Evolutionary conservation across 2,113 vertebrate genomes (phyloP).

Genomic region (Planiliza haematocheilus): DNA sequence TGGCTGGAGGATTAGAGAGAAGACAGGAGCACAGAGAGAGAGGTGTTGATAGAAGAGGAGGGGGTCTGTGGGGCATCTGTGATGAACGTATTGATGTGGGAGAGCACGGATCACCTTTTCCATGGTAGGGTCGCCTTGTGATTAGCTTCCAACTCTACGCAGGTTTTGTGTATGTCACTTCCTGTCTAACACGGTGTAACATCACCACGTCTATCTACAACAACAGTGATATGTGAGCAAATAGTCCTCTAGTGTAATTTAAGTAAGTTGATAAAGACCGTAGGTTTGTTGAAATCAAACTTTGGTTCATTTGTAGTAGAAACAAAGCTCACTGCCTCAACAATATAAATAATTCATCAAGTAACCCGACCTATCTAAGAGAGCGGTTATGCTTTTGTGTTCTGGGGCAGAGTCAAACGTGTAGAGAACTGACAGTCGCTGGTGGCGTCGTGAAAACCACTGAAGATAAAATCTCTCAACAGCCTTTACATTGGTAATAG

Average conservation of each 20-base stretch:
- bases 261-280: slow-evolving; percentile 29
- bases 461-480: slow-evolving; percentile 62
- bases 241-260: slow-evolving; percentile 17
- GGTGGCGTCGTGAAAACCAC: slow-evolving; percentile 60
- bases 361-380: slow-evolving; percentile 51
- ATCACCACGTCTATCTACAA: slow-evolving; percentile 27
- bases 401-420: slow-evolving; percentile 40
- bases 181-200: slow-evolving; percentile 7
- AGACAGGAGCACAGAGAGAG: slow-evolving; percentile 16
- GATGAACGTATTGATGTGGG: slow-evolving; percentile 35
- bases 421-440: slow-evolving; percentile 56
- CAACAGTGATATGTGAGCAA: neutral
- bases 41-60: slow-evolving; percentile 43
- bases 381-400: slow-evolving; percentile 42
- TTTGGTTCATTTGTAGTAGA: slow-evolving; percentile 40
- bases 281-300: slow-evolving; percentile 36
- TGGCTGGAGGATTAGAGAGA: slow-evolving; percentile 32
- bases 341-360: slow-evolving; percentile 73
- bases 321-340: slow-evolving; percentile 43
- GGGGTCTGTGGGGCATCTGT: slow-evolving; percentile 23
- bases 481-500: slow-evolving; percentile 64
- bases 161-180: neutral
- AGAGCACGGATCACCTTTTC: neutral
- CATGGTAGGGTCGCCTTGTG: neutral
- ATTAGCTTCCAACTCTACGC: neutral